Evolutionary conservation across 2,797 vertebrate genomes (phyloP).

Genomic region (Tiaroga cobitis): DNA sequence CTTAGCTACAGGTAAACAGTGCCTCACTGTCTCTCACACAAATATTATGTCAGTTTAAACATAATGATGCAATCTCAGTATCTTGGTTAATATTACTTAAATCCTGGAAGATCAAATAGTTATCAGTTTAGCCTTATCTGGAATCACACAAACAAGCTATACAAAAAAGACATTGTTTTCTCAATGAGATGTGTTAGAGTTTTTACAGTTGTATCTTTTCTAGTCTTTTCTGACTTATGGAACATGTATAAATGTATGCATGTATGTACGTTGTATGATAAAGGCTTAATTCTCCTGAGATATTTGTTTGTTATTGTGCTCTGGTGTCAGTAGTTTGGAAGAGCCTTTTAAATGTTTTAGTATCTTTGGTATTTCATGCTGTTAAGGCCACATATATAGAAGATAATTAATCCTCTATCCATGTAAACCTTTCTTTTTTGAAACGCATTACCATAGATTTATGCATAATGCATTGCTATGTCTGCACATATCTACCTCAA

Average conservation of each 20-base stretch:
- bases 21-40: not conserved
- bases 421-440: conserved; percentile 7
- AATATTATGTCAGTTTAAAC: not conserved
- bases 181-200: not conserved
- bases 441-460: conserved; percentile 10
- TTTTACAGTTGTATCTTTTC: not conserved
- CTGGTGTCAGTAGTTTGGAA: not conserved
- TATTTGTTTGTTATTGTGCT: not conserved
- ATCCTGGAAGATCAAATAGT: conserved; percentile 2
- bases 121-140: not conserved
- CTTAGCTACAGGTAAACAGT: conserved; percentile 57
- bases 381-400: not conserved
- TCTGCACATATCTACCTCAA: conserved; percentile 67
- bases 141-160: not conserved
- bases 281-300: not conserved
- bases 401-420: not conserved
- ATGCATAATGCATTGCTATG: conserved; percentile 72
- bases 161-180: not conserved
- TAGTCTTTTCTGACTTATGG: not conserved
- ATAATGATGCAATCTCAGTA: not conserved
- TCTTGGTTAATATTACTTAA: not conserved
- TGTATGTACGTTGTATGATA: not conserved
- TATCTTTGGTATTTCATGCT: not conserved
- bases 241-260: not conserved
- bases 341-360: conserved; percentile 1